Conservation (phyloP, 2,113 vertebrate species). For the Melanotaenia duboulayi region DNA sequence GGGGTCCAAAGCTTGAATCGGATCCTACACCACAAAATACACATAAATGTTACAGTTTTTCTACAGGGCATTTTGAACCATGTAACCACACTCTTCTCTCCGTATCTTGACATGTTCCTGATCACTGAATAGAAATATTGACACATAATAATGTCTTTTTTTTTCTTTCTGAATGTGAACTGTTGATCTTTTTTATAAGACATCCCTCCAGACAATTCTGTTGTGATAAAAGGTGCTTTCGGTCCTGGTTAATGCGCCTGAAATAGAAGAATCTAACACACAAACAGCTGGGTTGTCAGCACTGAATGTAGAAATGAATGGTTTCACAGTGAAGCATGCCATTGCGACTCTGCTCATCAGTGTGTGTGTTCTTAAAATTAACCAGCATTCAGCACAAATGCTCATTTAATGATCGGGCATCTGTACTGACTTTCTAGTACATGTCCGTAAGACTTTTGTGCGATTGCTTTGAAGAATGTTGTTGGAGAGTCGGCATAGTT, state of each 20-base stretch:
- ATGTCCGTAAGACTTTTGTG: slow-evolving; percentile 6
- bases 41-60: slow-evolving; percentile 65
- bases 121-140: slow-evolving; percentile 41
- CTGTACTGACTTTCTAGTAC: slow-evolving; percentile 9
- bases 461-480: slow-evolving; percentile 37
- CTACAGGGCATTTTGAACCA: slow-evolving; percentile 72
- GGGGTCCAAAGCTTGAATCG: slow-evolving; percentile 29
- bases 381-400: slow-evolving; percentile 64
- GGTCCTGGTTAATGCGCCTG: slow-evolving; percentile 27
- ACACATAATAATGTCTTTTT: slow-evolving; percentile 18
- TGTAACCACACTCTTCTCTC: slow-evolving; percentile 19
- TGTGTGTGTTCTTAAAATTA: slow-evolving; percentile 41
- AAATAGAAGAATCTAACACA: slow-evolving; percentile 30
- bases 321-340: slow-evolving; percentile 44
- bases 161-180: slow-evolving; percentile 65
- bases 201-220: slow-evolving; percentile 55
- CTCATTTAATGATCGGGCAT: slow-evolving; percentile 24
- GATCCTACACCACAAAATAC: slow-evolving; percentile 36
- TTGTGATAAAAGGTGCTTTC: slow-evolving; percentile 61
- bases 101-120: slow-evolving; percentile 29
- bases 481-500: slow-evolving; percentile 32
- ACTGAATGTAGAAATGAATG: slow-evolving; percentile 73
- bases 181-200: slow-evolving; percentile 49
- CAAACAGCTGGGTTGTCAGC: slow-evolving; percentile 51
- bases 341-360: slow-evolving; percentile 58